These are phyloP conservation scores for Etheostoma perlongum DNA, from an alignment of 2,797 vertebrate genomes.

Conservation along the genomic window DNA sequence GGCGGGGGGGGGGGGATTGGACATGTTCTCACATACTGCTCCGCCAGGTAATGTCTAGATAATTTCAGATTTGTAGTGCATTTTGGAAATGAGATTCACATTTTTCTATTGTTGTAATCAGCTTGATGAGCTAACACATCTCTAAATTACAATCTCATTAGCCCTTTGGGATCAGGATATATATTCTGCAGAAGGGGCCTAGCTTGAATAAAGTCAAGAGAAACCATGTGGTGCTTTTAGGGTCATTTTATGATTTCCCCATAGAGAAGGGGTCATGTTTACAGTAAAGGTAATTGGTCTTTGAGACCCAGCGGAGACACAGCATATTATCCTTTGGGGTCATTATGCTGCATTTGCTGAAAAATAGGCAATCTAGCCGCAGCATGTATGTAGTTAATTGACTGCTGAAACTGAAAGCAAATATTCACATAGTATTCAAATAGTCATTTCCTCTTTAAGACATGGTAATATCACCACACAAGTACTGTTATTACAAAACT, in stretches of 20 bases:
- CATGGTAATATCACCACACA: conserved; percentile 22
- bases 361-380: conserved; percentile 22
- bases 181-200: conserved; percentile 30
- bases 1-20: too few relatives aligned
- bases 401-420: conserved; percentile 37
- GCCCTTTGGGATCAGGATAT: conserved; percentile 46
- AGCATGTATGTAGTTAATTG: conserved; percentile 41
- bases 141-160: conserved; percentile 41
- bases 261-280: conserved; percentile 73
- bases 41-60: too few relatives aligned
- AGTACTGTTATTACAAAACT: conserved; percentile 13
- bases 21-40: too few relatives aligned
- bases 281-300: conserved; percentile 68
- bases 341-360: conserved; percentile 43
- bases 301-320: conserved; percentile 43
- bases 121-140: conserved; percentile 47
- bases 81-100: not conserved
- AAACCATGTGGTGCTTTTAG: conserved; percentile 58
- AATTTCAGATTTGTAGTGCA: too few relatives aligned
- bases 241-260: conserved; percentile 71
- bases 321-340: conserved; percentile 38
- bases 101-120: conserved; percentile 39
- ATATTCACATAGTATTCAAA: not conserved
- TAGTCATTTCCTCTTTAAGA: conserved; percentile 57
- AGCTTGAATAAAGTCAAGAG: conserved; percentile 56